These are phyloP conservation scores for Pionites leucogaster DNA, from an alignment of 2,113 vertebrate species.

Conservation along the genomic window DNA sequence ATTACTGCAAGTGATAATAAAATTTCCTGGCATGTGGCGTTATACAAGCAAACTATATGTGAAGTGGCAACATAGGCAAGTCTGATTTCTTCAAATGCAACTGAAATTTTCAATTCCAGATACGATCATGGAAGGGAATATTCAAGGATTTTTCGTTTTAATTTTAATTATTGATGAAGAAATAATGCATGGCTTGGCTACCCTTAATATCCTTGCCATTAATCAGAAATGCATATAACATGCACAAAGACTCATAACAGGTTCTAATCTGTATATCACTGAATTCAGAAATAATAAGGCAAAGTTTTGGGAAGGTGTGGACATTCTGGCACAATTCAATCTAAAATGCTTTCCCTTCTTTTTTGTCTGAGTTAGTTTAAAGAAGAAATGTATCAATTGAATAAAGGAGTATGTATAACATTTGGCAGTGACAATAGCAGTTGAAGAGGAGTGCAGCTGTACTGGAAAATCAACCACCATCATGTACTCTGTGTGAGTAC, in stretches of 20 bases:
- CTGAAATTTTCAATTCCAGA: constrained; percentile 16
- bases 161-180: constrained; percentile 4
- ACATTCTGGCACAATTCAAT: not conserved
- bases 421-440: not conserved
- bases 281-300: not conserved
- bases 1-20: constrained; percentile 10
- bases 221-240: not conserved
- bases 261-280: not conserved
- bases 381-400: not conserved
- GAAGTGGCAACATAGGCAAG: constrained; percentile 42
- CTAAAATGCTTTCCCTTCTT: not conserved
- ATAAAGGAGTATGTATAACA: not conserved
- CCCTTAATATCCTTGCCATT: not conserved
- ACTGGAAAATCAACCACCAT: not conserved
- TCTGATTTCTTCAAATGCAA: not conserved
- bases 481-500: not conserved
- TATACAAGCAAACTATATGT: constrained; percentile 6
- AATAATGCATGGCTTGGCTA: not conserved
- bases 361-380: not conserved
- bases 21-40: not conserved
- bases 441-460: not conserved
- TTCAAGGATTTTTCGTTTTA: constrained; percentile 20
- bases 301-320: not conserved
- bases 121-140: not conserved
- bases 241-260: not conserved